Conservation (phyloP, 2,888 invertebrate species). For the Zygothrica quintamaculata region DNA sequence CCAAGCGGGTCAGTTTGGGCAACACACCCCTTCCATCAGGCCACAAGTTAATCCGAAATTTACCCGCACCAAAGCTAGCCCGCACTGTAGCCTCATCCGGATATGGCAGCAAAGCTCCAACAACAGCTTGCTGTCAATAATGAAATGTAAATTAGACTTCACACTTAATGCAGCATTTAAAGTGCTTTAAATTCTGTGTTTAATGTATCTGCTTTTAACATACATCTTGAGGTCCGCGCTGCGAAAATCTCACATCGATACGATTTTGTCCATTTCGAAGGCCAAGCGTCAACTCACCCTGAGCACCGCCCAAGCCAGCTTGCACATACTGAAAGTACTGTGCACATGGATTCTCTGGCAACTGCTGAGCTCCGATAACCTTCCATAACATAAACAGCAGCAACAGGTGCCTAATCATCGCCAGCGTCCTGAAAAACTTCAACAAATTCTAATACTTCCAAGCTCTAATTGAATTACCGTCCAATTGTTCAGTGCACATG, state of each 20-base stretch:
- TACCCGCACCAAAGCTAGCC: background rate
- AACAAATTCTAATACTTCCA: background rate
- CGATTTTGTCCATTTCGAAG: conserved; percentile 55
- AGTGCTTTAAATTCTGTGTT: conserved; percentile 5
- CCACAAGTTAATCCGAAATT: conserved; percentile 51
- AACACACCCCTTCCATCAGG: conserved; percentile 36
- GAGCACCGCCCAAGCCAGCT: conserved; percentile 14
- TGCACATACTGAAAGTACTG: conserved; percentile 55
- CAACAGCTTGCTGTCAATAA: conserved; percentile 37
- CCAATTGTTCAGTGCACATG: conserved; percentile 31
- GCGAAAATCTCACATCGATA: conserved; percentile 61
- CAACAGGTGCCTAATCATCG: conserved; percentile 16
- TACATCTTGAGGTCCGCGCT: conserved; percentile 45
- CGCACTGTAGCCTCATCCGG: conserved; percentile 43
- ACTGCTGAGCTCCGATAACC: conserved; percentile 37
- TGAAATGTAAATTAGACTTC: conserved; percentile 4
- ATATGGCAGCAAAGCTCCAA: conserved; percentile 54
- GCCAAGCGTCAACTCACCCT: conserved; percentile 62
- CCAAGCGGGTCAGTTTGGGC: conserved; percentile 57
- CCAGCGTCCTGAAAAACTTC: background rate
- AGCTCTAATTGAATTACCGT: conserved; percentile 10
- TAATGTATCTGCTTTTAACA: conserved; percentile 33
- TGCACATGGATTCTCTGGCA: conserved; percentile 54
- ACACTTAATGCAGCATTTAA: conserved; percentile 4
- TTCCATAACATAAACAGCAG: conserved; percentile 13